Base-by-base conservation (phyloP, 35 echinoderm and acorn worm species). In the Acanthaster planci region DNA sequence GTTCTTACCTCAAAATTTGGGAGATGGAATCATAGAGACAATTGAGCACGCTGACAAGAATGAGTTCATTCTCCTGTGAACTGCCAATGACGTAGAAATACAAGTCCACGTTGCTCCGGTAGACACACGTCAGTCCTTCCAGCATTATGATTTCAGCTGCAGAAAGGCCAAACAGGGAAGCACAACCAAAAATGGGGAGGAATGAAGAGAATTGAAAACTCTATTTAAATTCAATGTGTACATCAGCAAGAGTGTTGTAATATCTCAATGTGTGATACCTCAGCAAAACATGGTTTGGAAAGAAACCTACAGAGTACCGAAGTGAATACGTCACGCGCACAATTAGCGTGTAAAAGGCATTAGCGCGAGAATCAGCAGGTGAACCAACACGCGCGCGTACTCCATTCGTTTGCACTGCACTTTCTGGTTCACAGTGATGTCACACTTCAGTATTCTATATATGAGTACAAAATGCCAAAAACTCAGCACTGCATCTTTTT, bases 81-180 rank as follows among this genome's bases (percentile, higher is more conserved):
- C 95, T 90, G 8, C 95, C 95, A 7, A 98, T 81, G 77, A 98
- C 95, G 27, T 98, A 98, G 85, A 98, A 98, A 80, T 85, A 93
- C 55, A 98, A 82, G 85, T 98, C 95, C 2, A 98, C 95, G 50
- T 98, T 98, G 54, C 95, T 98, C 52, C 95, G 89, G 85, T 98
- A 98, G 37, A 93, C 95, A 60, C 89, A 94, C 6, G 95, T 98
- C 55, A 98, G 81, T 32, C 95, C 92, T 10, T 98, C 92, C 55
- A 98, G 85, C 95, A 98, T 98, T 67, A 98, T 98, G 16, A 98
- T 98, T 87, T 97, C 95, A 94, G 95, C 95, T 98, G 95, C 27
- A 88, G 50, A 85, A 35, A 80, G 37, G n/a, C n/a, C n/a, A 67
- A 12, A 47, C 4, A 47, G 23, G 23, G 34, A 31, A 34, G 30